A percentile compares a stretch with the other conserved stretches of the same genome.
These are phyloP conservation scores for Hemiprocne comata DNA, from an alignment of 2,113 vertebrate genomes.

Conservation along the genomic window DNA sequence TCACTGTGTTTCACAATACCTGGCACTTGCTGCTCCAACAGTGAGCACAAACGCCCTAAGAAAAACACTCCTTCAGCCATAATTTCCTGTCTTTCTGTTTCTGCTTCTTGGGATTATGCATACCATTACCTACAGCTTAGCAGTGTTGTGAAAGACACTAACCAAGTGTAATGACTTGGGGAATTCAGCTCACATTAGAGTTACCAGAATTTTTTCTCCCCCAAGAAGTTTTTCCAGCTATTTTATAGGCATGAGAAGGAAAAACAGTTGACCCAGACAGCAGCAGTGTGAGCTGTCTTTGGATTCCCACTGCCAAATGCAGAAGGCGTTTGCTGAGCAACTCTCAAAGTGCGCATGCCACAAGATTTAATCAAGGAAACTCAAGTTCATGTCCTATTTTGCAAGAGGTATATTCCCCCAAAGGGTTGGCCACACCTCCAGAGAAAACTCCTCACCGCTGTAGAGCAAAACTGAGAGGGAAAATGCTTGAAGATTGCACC, in stretches of 20 bases:
- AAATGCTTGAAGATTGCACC: neutral
- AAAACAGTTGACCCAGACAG: constrained; percentile 33
- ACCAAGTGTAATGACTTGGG: constrained; percentile 53
- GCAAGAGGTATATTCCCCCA: constrained; percentile 16
- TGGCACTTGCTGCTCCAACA: constrained; percentile 63
- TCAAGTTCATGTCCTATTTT: constrained; percentile 32
- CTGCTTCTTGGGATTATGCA: constrained; percentile 62
- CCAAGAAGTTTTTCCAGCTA: constrained; percentile 44
- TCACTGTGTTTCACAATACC: constrained; percentile 66
- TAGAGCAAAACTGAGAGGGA: neutral
- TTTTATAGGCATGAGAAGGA: constrained; percentile 54
- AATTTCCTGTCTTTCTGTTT: constrained; percentile 75
- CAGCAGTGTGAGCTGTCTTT: constrained; percentile 1
- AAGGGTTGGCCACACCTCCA: neutral
- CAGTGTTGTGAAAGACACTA: constrained; percentile 67
- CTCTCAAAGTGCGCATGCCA: neutral
- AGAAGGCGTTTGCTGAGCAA: constrained; percentile 30
- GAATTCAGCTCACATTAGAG: constrained; percentile 45
- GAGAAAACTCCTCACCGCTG: constrained; percentile 13
- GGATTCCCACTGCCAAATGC: neutral
- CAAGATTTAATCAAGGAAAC: constrained; percentile 20
- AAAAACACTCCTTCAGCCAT: constrained; percentile 73
- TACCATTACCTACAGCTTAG: constrained; percentile 65
- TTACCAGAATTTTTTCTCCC: constrained; percentile 46
- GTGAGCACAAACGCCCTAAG: constrained; percentile 62